These are phyloP conservation scores for Tringa solitaria DNA, from an alignment of 2,113 vertebrate species.

Conservation along the genomic window DNA sequence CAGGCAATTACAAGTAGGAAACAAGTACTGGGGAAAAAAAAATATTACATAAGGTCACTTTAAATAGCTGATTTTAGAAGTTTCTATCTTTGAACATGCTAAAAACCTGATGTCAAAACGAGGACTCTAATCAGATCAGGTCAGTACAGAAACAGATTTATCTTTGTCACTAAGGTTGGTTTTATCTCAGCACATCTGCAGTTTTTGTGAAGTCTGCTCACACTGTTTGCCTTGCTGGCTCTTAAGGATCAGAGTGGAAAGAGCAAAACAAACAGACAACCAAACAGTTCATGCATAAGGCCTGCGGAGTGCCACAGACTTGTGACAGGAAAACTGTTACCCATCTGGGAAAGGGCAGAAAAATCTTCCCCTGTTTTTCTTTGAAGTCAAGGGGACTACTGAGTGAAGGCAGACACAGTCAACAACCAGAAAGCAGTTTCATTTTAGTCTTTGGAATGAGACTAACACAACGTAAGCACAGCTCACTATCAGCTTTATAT, in stretches of 20 bases:
- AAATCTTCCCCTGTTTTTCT: background rate
- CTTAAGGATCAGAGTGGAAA: background rate
- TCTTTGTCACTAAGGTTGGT: background rate
- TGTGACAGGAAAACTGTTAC: background rate
- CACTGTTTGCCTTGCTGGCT: background rate
- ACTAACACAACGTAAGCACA: background rate
- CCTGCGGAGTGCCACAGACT: background rate
- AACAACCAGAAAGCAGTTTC: background rate
- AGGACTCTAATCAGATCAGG: background rate
- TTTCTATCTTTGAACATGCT: background rate
- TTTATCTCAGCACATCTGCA: background rate
- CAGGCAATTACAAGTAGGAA: background rate
- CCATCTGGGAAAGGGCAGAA: background rate
- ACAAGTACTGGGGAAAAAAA: background rate
- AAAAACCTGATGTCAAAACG: background rate
- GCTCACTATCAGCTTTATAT: background rate
- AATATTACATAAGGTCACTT: background rate
- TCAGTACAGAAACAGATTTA: background rate
- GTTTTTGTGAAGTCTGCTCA: background rate
- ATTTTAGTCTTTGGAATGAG: background rate
- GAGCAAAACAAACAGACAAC: background rate
- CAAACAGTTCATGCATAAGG: background rate
- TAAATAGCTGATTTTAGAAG: background rate
- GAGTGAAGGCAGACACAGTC: background rate
- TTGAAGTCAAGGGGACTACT: background rate